Evolutionary conservation across 2,113 vertebrate species (phyloP).

Genomic region (Lepisosteus osseus): DNA sequence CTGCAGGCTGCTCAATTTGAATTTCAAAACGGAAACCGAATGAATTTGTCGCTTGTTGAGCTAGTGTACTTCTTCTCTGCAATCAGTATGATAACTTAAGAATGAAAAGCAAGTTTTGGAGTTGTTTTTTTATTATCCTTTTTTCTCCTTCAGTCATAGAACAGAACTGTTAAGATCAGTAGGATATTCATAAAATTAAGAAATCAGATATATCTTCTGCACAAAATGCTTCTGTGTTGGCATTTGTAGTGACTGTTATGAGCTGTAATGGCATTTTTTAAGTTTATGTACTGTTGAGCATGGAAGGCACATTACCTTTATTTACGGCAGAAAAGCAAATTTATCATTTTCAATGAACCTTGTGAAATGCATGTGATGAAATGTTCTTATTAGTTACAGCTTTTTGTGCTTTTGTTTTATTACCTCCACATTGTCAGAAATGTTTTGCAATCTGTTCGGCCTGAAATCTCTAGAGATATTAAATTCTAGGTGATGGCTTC

Average conservation of each 20-base stretch:
- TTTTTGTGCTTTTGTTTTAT: not conserved
- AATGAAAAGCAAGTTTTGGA: slow-evolving; percentile 34
- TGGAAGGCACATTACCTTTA: not conserved
- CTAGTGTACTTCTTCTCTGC: slow-evolving; percentile 26
- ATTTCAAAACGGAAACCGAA: slow-evolving; percentile 73
- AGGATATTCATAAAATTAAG: not conserved
- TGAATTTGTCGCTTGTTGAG: slow-evolving; percentile 59
- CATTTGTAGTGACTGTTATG: no score
- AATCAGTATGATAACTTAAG: slow-evolving; percentile 43
- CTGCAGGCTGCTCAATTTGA: slow-evolving; percentile 74
- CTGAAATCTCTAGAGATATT: no score
- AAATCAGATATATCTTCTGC: not conserved
- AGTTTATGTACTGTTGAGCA: not conserved
- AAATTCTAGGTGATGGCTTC: no score
- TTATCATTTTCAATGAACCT: not conserved
- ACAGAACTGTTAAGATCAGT: not conserved
- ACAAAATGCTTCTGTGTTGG: not conserved
- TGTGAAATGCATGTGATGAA: not conserved
- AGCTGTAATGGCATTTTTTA: no score
- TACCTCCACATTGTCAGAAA: no score
- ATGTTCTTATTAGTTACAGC: not conserved
- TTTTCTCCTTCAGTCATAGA: not conserved
- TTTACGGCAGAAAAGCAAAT: not conserved
- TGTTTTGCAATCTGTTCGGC: no score
- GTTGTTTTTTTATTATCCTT: no score